Evolutionary conservation across 1,140 invertebrate species (phyloP).

Genomic region (Drosophila jambulina): DNA sequence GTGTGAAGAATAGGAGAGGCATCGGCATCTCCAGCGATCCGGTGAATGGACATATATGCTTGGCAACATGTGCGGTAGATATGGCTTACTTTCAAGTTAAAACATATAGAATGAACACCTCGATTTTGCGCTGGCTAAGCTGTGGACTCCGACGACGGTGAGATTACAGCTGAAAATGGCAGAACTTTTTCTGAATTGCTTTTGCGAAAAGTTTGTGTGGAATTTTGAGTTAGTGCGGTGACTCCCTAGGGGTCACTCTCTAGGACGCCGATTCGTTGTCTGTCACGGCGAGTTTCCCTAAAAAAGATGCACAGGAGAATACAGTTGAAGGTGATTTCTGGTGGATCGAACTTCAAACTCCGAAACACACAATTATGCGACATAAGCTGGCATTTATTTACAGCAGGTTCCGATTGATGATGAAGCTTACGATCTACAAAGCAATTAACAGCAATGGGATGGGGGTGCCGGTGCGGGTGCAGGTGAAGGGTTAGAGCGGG

Average conservation of each 20-base stretch:
- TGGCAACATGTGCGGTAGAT: slow-evolving; percentile 61
- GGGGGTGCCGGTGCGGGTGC: slow-evolving; percentile 23
- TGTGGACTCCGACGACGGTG: slow-evolving; percentile 43
- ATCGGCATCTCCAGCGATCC: slow-evolving; percentile 50
- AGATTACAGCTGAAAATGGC: slow-evolving; percentile 68
- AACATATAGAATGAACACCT: slow-evolving; percentile 70
- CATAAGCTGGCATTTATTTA: slow-evolving; percentile 62
- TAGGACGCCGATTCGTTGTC: slow-evolving; percentile 59
- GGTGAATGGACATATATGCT: slow-evolving; percentile 52
- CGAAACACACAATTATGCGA: slow-evolving; percentile 20
- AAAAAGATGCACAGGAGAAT: slow-evolving; percentile 64
- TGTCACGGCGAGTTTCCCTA: slow-evolving; percentile 62
- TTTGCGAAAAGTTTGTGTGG: slow-evolving; percentile 62
- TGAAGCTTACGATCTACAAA: slow-evolving; percentile 48
- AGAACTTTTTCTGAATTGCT: slow-evolving; percentile 60
- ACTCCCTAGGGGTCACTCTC: slow-evolving; percentile 36
- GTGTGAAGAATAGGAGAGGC: slow-evolving; percentile 56
- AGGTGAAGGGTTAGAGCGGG: slow-evolving; percentile 12
- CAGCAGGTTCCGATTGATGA: slow-evolving; percentile 39
- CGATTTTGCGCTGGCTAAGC: slow-evolving; percentile 67
- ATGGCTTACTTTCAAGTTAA: slow-evolving; percentile 24
- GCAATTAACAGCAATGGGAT: slow-evolving; percentile 27
- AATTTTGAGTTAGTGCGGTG: slow-evolving; percentile 75
- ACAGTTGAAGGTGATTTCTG: slow-evolving; percentile 33
- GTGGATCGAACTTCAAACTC: slow-evolving; percentile 18